A percentile compares a stretch with the other conserved stretches of the same genome.
Evolutionary conservation across 2,113 vertebrate genomes (phyloP).

Genomic region (Passerina amoena): DNA sequence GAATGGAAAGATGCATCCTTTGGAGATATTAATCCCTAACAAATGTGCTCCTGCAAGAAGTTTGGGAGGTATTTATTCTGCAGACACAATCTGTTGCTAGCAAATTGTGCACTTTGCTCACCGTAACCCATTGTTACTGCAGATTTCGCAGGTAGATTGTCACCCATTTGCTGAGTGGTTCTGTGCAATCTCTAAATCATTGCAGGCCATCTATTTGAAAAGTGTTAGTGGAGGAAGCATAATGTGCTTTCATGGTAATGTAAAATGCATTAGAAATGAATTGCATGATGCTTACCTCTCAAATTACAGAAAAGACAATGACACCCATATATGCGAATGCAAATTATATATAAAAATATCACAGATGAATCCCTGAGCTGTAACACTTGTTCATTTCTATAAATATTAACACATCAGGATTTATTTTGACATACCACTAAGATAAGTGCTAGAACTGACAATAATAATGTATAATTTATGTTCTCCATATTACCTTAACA

Average conservation of each 20-base stretch:
- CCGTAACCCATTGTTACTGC: background rate
- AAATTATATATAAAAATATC: constrained; percentile 69
- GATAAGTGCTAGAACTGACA: constrained; percentile 81
- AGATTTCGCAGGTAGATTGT: constrained; percentile 4
- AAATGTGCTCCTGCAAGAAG: background rate
- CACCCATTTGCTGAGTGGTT: background rate
- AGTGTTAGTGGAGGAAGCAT: constrained; percentile 26
- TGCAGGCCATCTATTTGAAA: constrained; percentile 29
- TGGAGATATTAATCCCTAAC: background rate
- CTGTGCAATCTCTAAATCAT: constrained; percentile 52
- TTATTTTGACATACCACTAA: constrained; percentile 78
- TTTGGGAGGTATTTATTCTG: background rate
- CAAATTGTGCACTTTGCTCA: background rate
- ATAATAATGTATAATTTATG: constrained; percentile 84
- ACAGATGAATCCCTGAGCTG: constrained; percentile 64
- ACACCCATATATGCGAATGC: constrained; percentile 57
- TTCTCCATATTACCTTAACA: constrained; percentile 78
- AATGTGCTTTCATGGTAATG: constrained; percentile 70
- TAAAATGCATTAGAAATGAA: constrained; percentile 72
- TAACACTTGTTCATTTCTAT: constrained; percentile 79
- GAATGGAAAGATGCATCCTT: background rate
- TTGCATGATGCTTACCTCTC: constrained; percentile 64
- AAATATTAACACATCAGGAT: constrained; percentile 78
- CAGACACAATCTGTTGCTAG: background rate
- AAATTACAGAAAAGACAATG: constrained; percentile 72